These are phyloP conservation scores for Myanophis thanlyinensis DNA, from an alignment of 2,113 vertebrate genomes.

Conservation along the genomic window DNA sequence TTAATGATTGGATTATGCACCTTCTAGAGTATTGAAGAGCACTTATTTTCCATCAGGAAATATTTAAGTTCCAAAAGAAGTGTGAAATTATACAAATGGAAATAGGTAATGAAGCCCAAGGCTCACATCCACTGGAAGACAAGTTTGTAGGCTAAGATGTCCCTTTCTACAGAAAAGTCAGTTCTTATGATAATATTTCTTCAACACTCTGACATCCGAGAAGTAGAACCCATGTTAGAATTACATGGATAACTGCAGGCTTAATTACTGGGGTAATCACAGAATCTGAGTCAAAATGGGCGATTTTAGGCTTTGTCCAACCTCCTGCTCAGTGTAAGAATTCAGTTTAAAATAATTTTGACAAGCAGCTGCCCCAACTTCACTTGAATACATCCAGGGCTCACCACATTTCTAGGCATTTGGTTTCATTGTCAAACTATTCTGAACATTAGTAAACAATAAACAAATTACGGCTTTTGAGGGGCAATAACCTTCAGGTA, in stretches of 20 bases:
- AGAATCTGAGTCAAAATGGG: background rate
- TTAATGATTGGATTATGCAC: background rate
- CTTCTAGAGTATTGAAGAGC: background rate
- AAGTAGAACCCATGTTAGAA: background rate
- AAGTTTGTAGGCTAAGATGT: background rate
- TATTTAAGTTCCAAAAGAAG: background rate
- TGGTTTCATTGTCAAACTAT: background rate
- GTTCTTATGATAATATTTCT: background rate
- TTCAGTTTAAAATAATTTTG: background rate
- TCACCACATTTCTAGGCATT: background rate
- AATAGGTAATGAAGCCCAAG: background rate
- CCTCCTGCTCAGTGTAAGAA: background rate
- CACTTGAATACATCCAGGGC: background rate
- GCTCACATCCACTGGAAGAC: background rate
- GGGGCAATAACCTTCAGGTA: background rate
- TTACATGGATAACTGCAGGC: background rate
- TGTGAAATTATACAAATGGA: background rate
- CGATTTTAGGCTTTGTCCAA: background rate
- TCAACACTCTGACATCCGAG: background rate
- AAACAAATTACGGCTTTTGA: background rate
- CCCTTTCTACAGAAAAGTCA: background rate
- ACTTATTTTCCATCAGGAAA: background rate
- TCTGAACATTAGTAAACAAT: background rate
- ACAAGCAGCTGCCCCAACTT: background rate
- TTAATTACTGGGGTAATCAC: background rate